These are phyloP conservation scores for Cichlasoma orientale DNA, from an alignment of 2,797 vertebrate genomes.

Conservation along the genomic window DNA sequence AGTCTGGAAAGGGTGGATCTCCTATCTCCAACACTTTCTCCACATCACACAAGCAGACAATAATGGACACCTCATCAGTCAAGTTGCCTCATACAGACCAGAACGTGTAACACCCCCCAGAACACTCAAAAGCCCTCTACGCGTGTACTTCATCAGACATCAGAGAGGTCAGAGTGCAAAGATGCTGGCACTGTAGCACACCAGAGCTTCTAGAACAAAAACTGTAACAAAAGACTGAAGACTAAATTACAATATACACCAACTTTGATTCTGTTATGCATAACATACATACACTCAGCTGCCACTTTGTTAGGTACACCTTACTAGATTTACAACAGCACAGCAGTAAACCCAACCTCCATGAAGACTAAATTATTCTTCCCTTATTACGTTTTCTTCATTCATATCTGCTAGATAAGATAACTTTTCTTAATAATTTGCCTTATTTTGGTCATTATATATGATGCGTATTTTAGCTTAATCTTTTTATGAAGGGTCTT, in stretches of 20 bases:
- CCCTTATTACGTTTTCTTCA: background rate
- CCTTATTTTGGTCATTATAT: background rate
- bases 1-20: conserved; percentile 37
- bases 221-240: background rate
- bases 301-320: background rate
- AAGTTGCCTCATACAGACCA: background rate
- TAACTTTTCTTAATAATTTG: background rate
- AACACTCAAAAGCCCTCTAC: background rate
- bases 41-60: background rate
- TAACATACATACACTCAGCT: background rate
- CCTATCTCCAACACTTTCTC: conserved; percentile 44
- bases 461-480: background rate
- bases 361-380: background rate
- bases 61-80: background rate
- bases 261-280: background rate
- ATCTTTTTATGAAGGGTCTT: no score
- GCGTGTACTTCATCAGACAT: conserved; percentile 40
- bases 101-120: background rate
- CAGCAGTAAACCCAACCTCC: background rate
- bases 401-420: background rate
- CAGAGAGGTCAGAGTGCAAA: conserved; percentile 52
- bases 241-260: background rate
- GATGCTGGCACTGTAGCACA: conserved; percentile 21
- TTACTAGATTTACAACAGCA: background rate
- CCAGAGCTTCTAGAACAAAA: conserved; percentile 24